Conservation (phyloP, 2,888 invertebrate species). For the Heliconius ismenius region DNA sequence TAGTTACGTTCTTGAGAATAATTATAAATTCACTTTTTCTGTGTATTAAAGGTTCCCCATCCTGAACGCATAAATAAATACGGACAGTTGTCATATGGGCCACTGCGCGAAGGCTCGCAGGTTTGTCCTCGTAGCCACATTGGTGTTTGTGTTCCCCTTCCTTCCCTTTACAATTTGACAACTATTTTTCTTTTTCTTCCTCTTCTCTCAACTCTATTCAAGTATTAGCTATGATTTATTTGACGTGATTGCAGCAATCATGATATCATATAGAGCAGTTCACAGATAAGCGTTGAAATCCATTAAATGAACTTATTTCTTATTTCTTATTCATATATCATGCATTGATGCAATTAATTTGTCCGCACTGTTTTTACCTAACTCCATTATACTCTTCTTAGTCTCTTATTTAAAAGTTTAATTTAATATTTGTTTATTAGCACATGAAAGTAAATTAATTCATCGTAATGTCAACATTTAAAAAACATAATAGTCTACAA, state of each 20-base stretch:
- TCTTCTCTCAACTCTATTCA: constrained; percentile 28
- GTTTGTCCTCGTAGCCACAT: constrained; percentile 81
- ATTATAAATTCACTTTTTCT: constrained; percentile 76
- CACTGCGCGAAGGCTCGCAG: constrained; percentile 85
- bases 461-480: constrained; percentile 52
- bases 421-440: constrained; percentile 76
- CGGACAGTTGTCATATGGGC: constrained; percentile 85
- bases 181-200: constrained; percentile 45
- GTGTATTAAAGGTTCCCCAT: constrained; percentile 85
- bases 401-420: constrained; percentile 54
- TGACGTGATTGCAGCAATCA: constrained; percentile 63
- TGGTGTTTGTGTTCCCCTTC: constrained; percentile 79
- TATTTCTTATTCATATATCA: constrained; percentile 41
- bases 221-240: constrained; percentile 44
- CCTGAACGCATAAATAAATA: constrained; percentile 83
- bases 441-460: constrained; percentile 76
- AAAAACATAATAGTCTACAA: constrained; percentile 44
- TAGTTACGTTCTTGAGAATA: constrained; percentile 48
- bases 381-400: constrained; percentile 54
- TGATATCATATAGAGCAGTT: constrained; percentile 43
- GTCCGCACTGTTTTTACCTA: constrained; percentile 62
- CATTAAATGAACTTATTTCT: not conserved
- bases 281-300: constrained; percentile 5
- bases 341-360: constrained; percentile 65
- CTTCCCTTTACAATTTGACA: constrained; percentile 60